Evolutionary conservation across 1,140 invertebrate species (phyloP).

Genomic region (Oncopodura yosiiana): DNA sequence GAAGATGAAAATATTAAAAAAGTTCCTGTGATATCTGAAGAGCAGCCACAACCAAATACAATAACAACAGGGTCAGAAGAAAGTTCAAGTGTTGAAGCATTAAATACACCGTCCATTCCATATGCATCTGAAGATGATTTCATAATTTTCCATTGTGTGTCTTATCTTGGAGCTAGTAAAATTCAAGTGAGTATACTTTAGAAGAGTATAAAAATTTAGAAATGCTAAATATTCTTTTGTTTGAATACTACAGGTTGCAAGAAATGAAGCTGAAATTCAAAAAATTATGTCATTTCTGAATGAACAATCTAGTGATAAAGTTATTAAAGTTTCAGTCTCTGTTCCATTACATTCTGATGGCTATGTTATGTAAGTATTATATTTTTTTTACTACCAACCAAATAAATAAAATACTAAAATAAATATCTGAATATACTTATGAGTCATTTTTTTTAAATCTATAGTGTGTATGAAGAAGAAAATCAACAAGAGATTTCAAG

Average conservation of each 20-base stretch:
- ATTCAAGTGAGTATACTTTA: constrained; percentile 56
- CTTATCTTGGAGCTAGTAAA: constrained; percentile 83
- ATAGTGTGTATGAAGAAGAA: constrained; percentile 74
- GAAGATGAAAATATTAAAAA: too few relatives aligned
- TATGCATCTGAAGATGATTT: constrained; percentile 60
- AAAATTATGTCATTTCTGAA: constrained; percentile 85
- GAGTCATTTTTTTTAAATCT: constrained; percentile 32
- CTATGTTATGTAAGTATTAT: constrained; percentile 45
- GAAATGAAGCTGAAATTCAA: constrained; percentile 90
- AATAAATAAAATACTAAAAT: constrained; percentile 43
- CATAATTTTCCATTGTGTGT: constrained; percentile 84
- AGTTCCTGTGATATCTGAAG: too few relatives aligned
- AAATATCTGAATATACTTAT: constrained; percentile 57
- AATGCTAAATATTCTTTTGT: background rate
- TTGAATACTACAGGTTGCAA: constrained; percentile 49
- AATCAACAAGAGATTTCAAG: constrained; percentile 73
- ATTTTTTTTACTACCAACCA: background rate
- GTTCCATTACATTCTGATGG: constrained; percentile 77
- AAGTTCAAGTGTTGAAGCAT: too few relatives aligned
- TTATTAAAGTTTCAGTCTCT: constrained; percentile 65
- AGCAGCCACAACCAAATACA: too few relatives aligned
- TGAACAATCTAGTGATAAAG: constrained; percentile 58
- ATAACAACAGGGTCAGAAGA: too few relatives aligned
- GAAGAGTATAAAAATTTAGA: background rate
- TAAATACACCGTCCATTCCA: too few relatives aligned